phyloP scores from a whole-genome alignment of 2,888 invertebrate species.

The Nemurella pictetii region DNA sequence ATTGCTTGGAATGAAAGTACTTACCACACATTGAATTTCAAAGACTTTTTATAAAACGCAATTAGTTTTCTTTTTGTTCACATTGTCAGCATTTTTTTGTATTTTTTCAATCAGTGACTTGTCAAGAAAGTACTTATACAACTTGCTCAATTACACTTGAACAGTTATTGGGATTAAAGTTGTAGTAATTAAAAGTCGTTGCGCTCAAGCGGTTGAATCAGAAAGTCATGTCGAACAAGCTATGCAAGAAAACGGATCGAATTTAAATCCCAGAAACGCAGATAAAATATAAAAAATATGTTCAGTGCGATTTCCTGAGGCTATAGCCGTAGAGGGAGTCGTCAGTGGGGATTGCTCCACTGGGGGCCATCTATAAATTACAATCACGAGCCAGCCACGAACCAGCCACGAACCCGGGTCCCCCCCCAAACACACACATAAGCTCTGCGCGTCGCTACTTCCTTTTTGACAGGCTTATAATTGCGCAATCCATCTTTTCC shows the following conservation, averaged over 20 bases:
- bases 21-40: not conserved
- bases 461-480: slow-evolving; percentile 25
- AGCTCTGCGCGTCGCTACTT: not conserved
- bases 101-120: not conserved
- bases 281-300: slow-evolving; percentile 13
- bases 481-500: slow-evolving; percentile 30
- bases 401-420: not conserved
- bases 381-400: slow-evolving; percentile 24
- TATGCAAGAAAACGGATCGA: not conserved
- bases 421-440: not conserved
- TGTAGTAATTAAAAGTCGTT: not conserved
- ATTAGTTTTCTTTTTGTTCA: not conserved
- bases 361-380: slow-evolving; percentile 37
- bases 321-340: slow-evolving; percentile 29
- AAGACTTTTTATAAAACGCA: not conserved
- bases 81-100: not conserved
- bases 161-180: not conserved
- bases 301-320: slow-evolving; percentile 3
- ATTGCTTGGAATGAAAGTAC: not conserved
- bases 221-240: not conserved
- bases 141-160: not conserved
- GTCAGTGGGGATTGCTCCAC: slow-evolving; percentile 23
- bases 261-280: not conserved
- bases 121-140: not conserved
- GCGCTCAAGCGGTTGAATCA: not conserved